Evolutionary conservation across 2,113 vertebrate genomes (phyloP).

Genomic region (Cacatua alba): DNA sequence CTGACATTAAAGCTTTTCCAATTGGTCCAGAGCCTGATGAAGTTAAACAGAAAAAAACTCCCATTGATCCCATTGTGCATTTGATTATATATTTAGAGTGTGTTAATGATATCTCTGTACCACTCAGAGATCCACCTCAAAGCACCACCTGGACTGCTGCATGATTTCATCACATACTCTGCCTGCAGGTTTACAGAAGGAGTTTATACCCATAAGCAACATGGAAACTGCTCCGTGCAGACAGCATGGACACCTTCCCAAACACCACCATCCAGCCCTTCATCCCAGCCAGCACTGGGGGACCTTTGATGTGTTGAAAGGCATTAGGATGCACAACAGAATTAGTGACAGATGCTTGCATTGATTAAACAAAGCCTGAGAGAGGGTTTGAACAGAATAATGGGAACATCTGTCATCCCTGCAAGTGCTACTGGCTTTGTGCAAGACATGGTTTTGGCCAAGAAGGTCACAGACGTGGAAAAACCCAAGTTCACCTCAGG

Average conservation of each 20-base stretch:
- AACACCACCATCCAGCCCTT: rapidly evolving
- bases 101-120: not conserved
- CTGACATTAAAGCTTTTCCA: not conserved
- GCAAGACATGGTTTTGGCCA: rapidly evolving
- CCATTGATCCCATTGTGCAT: not conserved
- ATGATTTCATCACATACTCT: not conserved
- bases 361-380: not conserved
- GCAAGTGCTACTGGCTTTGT: not conserved
- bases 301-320: rapidly evolving
- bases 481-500: not conserved
- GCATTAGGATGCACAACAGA: not conserved
- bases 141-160: not conserved
- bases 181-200: not conserved
- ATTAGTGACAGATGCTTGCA: not conserved
- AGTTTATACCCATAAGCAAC: rapidly evolving
- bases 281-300: rapidly evolving
- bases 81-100: rapidly evolving
- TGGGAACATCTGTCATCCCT: rapidly evolving
- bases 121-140: not conserved
- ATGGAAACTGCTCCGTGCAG: rapidly evolving
- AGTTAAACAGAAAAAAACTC: not conserved
- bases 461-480: rapidly evolving
- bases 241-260: rapidly evolving
- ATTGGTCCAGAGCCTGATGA: not conserved
- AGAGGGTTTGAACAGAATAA: not conserved